Percentiles rank a stretch among this genome's conserved stretches.
phyloP scores from a whole-genome alignment of 2,888 invertebrate species.

The Piscicola geometra region DNA sequence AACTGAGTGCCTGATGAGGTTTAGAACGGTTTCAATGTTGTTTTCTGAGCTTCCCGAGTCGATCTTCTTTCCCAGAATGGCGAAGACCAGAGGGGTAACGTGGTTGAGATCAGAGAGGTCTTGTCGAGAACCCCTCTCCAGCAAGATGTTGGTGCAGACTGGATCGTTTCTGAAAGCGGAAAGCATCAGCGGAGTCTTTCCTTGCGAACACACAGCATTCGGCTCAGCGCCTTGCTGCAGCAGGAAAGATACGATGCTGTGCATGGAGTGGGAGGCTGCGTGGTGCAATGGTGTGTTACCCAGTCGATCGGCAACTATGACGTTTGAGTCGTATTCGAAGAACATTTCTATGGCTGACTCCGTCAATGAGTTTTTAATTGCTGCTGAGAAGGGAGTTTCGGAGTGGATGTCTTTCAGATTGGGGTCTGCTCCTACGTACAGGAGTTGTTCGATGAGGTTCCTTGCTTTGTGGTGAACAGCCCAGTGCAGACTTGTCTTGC shows the following conservation, averaged over 20 bases:
- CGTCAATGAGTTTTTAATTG: not conserved
- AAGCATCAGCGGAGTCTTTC: not conserved
- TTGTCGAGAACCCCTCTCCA: not conserved
- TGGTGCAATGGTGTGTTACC: not conserved
- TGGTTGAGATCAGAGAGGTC: not conserved
- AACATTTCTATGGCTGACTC: not conserved
- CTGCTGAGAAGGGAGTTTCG: constrained; percentile 1
- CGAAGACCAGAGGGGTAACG: not conserved
- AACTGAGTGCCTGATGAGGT: not conserved
- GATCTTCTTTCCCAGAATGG: not conserved
- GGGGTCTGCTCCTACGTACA: constrained; percentile 1
- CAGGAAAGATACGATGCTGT: not conserved
- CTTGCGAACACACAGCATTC: not conserved
- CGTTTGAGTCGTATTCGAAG: not conserved
- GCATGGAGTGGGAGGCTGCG: not conserved
- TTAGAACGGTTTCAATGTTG: constrained; percentile 5
- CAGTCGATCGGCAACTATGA: not conserved
- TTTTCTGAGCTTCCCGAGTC: not conserved
- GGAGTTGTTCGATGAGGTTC: not conserved
- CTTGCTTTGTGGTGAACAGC: not conserved
- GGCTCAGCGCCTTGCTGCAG: not conserved
- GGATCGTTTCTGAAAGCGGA: not conserved
- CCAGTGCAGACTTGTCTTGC: not conserved
- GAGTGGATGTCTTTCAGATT: not conserved
- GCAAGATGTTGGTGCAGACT: not conserved